A percentile compares a stretch with the other conserved stretches of the same genome.
phyloP scores from a whole-genome alignment of 1,140 invertebrate species.

The Phymastichus coffea region DNA sequence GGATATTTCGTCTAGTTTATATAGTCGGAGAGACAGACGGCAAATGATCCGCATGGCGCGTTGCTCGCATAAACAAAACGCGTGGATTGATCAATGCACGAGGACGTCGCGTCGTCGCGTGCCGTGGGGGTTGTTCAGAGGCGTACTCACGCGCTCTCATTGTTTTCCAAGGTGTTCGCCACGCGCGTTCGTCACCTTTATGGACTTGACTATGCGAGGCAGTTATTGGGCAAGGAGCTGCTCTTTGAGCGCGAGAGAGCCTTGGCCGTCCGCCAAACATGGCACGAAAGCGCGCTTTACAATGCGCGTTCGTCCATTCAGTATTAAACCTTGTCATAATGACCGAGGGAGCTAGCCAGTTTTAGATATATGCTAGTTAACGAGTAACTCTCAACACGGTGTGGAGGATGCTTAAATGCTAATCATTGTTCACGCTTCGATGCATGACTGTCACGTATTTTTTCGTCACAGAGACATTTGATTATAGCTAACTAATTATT shows the following conservation, averaged over 20 bases:
- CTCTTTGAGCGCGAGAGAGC: too few relatives aligned
- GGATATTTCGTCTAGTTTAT: constrained; percentile 43
- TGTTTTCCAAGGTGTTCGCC: constrained; percentile 12
- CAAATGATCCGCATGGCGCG: constrained; percentile 22
- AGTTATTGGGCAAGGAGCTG: constrained; percentile 28
- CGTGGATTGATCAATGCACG: constrained; percentile 42
- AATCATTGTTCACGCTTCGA: too few relatives aligned
- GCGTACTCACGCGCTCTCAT: not conserved
- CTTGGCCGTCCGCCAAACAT: constrained; percentile 49
- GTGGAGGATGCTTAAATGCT: too few relatives aligned
- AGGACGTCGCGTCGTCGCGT: constrained; percentile 32
- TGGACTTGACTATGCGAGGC: not conserved
- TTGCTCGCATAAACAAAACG: constrained; percentile 36
- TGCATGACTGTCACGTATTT: too few relatives aligned
- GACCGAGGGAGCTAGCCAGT: too few relatives aligned
- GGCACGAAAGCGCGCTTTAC: constrained; percentile 47
- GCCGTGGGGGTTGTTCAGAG: constrained; percentile 36
- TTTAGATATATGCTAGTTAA: too few relatives aligned
- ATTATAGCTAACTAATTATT: too few relatives aligned
- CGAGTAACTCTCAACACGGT: too few relatives aligned
- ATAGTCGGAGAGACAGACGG: too few relatives aligned
- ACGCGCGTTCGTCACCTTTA: not conserved
- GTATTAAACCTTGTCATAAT: too few relatives aligned
- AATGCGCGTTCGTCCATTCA: too few relatives aligned
- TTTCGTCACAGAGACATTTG: too few relatives aligned